Evolutionary conservation across 2,797 vertebrate species (phyloP), one percentile per base, ranked within the genome.

Genomic region (Semaprochilodus insignis): DNA sequence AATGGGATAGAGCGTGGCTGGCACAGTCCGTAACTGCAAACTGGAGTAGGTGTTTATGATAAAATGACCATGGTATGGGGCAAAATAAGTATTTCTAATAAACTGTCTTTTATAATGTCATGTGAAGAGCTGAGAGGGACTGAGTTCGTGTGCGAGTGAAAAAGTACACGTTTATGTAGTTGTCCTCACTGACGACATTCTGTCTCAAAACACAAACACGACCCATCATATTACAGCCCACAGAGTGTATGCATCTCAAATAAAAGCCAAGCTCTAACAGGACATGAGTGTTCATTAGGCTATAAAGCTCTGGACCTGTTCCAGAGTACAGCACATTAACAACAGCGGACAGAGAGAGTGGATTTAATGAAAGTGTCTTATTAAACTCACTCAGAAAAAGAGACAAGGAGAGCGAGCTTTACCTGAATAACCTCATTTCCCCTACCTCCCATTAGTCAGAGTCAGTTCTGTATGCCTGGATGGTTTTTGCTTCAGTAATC

Each of bases 251-350:
- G 71, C 40, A 51, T 5, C 27, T 21, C 57, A 76, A 76, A 75
- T 60, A 11, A 73, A 72, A 25, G 52, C 40, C 52, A 19, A 4
- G n/a, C 74, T 71, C 81, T 36, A 77, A 23, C 36, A 62, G 81
- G 73, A 51, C 65, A 51, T 31, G 65, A 81, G 65, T 51, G 69
- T 59, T 77, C 74, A 77, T 82, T 77, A 72, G 65, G 54, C 40
- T 62, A 21, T 77, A 77, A 82, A 59, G 65, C 74, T 54, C 55
- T 62, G 74, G 63, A 62, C 65, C 73, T 60, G 65, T 59, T 75
- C 74, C 81, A 62, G 65, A 67, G 0, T 36, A 34, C 54, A 62
- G 74, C 31, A 34, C 44, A 36, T 14, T 82, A 70, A 77, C 36
- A 23, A 36, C 54, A 62, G 44, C 52, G 6, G 34, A 27, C 34